phyloP scores from a whole-genome alignment of 2,797 vertebrate species.

The Natrix natrix region DNA sequence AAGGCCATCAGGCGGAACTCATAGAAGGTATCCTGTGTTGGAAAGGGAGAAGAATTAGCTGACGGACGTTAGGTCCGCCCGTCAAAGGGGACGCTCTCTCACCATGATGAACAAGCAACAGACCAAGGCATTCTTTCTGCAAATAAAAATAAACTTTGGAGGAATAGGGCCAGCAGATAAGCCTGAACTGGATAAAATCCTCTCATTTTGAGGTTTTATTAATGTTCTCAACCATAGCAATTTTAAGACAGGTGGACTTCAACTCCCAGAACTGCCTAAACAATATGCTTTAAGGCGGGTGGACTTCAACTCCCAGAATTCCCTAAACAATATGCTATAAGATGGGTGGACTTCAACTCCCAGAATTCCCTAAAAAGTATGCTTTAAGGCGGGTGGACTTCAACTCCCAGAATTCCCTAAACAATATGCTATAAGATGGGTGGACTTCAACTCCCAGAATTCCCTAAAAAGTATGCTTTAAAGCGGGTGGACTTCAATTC shows the following conservation, averaged over 20 bases:
- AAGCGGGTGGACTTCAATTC: too few species aligned
- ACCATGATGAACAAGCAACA: neutral
- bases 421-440: rapidly evolving
- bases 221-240: neutral
- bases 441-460: too few species aligned
- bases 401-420: too few species aligned
- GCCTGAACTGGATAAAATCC: neutral
- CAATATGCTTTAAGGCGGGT: rapidly evolving
- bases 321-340: rapidly evolving
- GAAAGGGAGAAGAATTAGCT: neutral
- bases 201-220: neutral
- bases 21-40: slow-evolving; percentile 82
- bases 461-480: rapidly evolving
- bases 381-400: too few species aligned
- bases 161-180: neutral
- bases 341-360: too few species aligned
- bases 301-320: too few species aligned
- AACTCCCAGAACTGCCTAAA: too few species aligned
- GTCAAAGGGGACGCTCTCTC: neutral
- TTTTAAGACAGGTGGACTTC: neutral
- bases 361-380: too few species aligned
- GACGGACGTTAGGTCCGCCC: neutral
- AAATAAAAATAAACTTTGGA: neutral
- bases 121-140: neutral
- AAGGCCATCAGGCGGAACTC: slow-evolving; percentile 89